These are phyloP conservation scores for Botia almorhae DNA, from an alignment of 2,797 vertebrate genomes.

Conservation along the genomic window DNA sequence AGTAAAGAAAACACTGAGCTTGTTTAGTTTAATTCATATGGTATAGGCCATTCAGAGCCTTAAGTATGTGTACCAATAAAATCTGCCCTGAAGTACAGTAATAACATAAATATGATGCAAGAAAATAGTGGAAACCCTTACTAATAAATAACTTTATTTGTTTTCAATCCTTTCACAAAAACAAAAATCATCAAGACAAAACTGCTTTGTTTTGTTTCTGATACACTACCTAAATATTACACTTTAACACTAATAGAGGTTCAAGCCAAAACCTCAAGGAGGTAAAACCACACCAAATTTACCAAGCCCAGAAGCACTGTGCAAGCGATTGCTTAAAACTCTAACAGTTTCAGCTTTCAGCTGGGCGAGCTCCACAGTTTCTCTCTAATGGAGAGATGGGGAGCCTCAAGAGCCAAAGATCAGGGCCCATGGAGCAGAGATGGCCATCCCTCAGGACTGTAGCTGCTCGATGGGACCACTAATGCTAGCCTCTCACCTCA, in stretches of 20 bases:
- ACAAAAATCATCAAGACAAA: too few species aligned
- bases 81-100: neutral
- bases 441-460: neutral
- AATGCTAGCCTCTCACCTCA: neutral
- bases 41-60: neutral
- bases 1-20: neutral
- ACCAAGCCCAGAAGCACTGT: conserved; percentile 40
- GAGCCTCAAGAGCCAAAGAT: conserved; percentile 36
- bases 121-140: too few species aligned
- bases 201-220: too few species aligned
- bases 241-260: neutral
- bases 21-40: neutral
- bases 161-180: neutral
- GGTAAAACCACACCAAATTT: conserved; percentile 31
- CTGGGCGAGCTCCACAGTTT: conserved; percentile 44
- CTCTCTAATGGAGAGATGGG: conserved; percentile 36
- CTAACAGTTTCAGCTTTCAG: conserved; percentile 47
- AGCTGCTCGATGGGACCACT: neutral
- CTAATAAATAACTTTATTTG: neutral
- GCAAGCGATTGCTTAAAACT: conserved; percentile 30
- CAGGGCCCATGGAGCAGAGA: conserved; percentile 18
- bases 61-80: neutral
- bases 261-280: conserved; percentile 34
- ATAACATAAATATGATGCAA: neutral
- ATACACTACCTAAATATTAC: too few species aligned